A percentile compares a stretch with the other conserved stretches of the same genome.
phyloP scores from a whole-genome alignment of 1,140 invertebrate genomes.

The Neoseiulus cucumeris region DNA sequence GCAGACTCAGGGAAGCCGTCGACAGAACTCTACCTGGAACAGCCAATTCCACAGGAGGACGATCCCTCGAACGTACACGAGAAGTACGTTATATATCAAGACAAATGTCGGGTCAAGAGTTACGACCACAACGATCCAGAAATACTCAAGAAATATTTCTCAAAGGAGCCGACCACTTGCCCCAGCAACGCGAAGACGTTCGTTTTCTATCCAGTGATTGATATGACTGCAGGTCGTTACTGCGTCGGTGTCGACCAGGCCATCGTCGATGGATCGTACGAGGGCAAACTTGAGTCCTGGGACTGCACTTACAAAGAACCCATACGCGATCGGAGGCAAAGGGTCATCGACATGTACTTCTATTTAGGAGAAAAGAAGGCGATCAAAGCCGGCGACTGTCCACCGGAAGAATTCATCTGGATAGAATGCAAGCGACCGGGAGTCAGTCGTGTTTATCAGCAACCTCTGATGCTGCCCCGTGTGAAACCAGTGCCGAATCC shows the following conservation, averaged over 20 bases:
- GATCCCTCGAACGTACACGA: neutral
- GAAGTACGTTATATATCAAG: neutral
- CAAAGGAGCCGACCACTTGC: neutral
- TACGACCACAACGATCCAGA: neutral
- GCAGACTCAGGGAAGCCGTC: too few relatives aligned
- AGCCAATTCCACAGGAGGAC: too few relatives aligned
- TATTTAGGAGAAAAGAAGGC: neutral
- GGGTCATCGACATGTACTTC: neutral
- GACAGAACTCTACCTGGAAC: too few relatives aligned
- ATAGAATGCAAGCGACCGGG: neutral
- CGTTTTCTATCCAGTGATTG: neutral
- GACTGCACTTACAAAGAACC: constrained; percentile 6
- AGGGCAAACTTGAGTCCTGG: neutral
- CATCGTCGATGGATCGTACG: neutral
- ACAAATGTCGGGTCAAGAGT: neutral
- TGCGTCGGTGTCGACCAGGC: neutral
- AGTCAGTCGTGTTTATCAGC: neutral
- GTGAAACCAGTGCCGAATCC: neutral
- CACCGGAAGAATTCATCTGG: neutral
- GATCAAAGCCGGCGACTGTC: neutral
- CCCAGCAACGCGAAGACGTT: neutral
- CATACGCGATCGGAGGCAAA: neutral
- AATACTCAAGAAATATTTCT: neutral
- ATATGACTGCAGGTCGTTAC: neutral
- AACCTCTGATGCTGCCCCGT: neutral